Percentiles rank a stretch among this genome's conserved stretches.
Conservation (phyloP, 2,888 invertebrate species). For the Eristalis tenax region DNA sequence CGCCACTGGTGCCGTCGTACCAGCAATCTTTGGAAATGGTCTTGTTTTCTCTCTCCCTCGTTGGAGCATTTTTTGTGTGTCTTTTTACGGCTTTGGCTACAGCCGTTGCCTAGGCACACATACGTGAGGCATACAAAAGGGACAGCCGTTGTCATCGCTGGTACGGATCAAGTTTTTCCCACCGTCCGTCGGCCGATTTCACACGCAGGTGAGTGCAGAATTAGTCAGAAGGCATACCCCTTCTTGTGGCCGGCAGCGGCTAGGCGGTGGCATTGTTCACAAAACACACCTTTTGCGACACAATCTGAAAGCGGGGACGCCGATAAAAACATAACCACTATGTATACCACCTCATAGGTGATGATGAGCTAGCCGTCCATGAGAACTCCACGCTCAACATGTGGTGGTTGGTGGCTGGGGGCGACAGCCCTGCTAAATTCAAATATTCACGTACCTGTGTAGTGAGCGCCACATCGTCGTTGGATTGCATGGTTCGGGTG, state of each 20-base stretch:
- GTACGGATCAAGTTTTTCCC: conserved; percentile 33
- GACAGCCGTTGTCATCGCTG: not conserved
- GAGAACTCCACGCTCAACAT: conserved; percentile 62
- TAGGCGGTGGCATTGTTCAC: conserved; percentile 26
- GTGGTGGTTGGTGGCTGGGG: conserved; percentile 30
- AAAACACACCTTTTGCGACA: conserved; percentile 59
- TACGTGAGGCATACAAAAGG: conserved; percentile 2
- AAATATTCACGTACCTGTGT: not conserved
- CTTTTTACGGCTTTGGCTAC: conserved; percentile 9
- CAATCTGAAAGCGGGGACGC: conserved; percentile 19
- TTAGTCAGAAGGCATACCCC: conserved; percentile 30
- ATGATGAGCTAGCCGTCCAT: conserved; percentile 12
- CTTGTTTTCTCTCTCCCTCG: conserved; percentile 2
- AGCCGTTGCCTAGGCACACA: not conserved
- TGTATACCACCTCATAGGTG: conserved; percentile 7
- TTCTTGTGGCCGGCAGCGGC: not conserved
- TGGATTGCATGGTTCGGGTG: conserved; percentile 51
- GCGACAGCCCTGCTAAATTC: not conserved
- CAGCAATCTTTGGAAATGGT: conserved; percentile 1
- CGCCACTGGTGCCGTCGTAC: not conserved
- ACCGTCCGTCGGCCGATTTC: conserved; percentile 33
- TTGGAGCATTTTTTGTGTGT: too few species aligned
- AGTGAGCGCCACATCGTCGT: not conserved
- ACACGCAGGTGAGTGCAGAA: conserved; percentile 32
- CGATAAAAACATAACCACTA: conserved; percentile 9